Evolutionary conservation across 2,888 invertebrate species (phyloP), one percentile per base, ranked within the genome.

Genomic region (Therioaphis trifolii): DNA sequence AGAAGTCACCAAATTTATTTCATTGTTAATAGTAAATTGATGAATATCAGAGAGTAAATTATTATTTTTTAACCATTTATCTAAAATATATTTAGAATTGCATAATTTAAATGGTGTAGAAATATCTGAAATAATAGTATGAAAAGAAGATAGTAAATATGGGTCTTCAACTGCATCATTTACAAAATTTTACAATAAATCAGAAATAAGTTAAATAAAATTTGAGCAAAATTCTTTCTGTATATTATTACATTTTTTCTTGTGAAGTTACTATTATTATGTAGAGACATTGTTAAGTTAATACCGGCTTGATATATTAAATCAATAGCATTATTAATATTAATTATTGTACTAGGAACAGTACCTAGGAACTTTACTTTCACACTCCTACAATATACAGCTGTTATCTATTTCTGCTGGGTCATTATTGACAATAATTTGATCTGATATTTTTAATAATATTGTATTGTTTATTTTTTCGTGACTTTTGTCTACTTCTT

Each of bases 51-150:
- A 18, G 11, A 35, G 35, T 9, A 66, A 7, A 66, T 66, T 66
- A 66, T 66, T 66, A 66, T 66, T 66, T 66, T 29, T 35, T 66
- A 66, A n/a, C 63, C 63, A 66, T 66, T 66, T 66, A 18, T 66
- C 18, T 66, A 66, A 66, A 1, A 66, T 18, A 66, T 66, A 66
- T 18, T 66, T 35, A 2, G 63, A 66, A 66, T 9, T 35, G 35
- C 63, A 66, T n/a, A 66, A 18, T 66, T 66, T 66, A 35, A 66
- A 66, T 2, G 63, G 63, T 7, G n/a, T 66, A 35, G 63, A 66
- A 66, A 29, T 9, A 66, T 29, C 35, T 9, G 35, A 66, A 66
- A 66, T 35, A 0, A 66, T 3, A 35, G 63, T 66, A 66, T 66
- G 35, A 66, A 66, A 66, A 9, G 63, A 66, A 9, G 63, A 66